phyloP scores from a whole-genome alignment of 2,113 vertebrate genomes.

The Pampusana beccarii region DNA sequence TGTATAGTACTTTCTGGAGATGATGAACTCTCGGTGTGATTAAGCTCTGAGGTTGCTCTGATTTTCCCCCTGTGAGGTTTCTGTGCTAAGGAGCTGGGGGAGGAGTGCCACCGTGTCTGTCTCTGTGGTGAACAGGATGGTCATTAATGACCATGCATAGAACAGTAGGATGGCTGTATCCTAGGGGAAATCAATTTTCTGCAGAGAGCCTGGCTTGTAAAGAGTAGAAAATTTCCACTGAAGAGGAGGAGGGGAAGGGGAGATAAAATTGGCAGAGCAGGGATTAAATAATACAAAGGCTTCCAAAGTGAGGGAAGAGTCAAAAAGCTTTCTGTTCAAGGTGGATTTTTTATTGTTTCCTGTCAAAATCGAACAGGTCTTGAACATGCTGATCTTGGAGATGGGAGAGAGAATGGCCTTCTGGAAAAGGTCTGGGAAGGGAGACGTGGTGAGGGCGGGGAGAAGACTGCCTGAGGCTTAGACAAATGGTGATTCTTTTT shows the following conservation, averaged over 20 bases:
- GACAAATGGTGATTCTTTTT: not conserved
- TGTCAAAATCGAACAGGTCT: not conserved
- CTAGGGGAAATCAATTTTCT: constrained; percentile 69
- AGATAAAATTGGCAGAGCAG: not conserved
- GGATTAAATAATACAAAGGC: constrained; percentile 34
- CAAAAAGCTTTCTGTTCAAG: not conserved
- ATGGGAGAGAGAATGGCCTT: not conserved
- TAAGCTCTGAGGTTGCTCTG: not conserved
- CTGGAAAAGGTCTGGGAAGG: not conserved
- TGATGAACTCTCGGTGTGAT: not conserved
- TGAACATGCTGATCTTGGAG: not conserved
- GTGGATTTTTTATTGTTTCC: not conserved
- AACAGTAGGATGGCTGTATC: constrained; percentile 49
- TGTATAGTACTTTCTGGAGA: not conserved
- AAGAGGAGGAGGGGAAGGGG: not conserved
- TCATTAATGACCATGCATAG: constrained; percentile 48
- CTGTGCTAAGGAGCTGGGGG: not conserved
- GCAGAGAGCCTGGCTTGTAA: constrained; percentile 1
- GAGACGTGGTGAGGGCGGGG: not conserved
- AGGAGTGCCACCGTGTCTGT: not conserved
- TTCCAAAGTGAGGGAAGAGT: constrained; percentile 18
- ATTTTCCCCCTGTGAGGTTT: not conserved
- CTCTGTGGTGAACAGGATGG: constrained; percentile 37
- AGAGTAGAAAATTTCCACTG: constrained; percentile 52
- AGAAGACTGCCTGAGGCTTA: not conserved